Evolutionary conservation across 2,888 invertebrate species (phyloP).

Genomic region (Amphipoea lucens): DNA sequence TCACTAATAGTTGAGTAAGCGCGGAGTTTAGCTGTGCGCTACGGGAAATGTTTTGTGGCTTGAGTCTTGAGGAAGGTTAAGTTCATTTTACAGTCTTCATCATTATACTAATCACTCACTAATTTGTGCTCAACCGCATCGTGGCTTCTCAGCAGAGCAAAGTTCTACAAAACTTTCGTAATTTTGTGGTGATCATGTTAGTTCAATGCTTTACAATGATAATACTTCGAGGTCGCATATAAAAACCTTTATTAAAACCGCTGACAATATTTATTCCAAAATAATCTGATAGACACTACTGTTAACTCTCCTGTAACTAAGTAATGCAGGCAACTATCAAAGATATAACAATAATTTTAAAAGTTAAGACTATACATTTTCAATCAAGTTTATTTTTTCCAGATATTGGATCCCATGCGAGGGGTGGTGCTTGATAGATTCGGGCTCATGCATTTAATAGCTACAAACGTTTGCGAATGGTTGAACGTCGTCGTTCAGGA

Average conservation of each 20-base stretch:
- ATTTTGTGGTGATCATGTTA: constrained; percentile 16
- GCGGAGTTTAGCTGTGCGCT: constrained; percentile 14
- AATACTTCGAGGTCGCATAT: background rate
- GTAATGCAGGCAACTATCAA: background rate
- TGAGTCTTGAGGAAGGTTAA: constrained; percentile 32
- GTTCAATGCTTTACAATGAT: background rate
- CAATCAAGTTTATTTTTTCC: constrained; percentile 33
- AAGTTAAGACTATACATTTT: background rate
- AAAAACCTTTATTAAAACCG: background rate
- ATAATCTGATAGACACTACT: background rate
- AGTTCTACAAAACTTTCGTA: constrained; percentile 27
- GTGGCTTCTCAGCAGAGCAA: constrained; percentile 17
- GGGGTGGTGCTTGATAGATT: constrained; percentile 92
- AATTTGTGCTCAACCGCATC: constrained; percentile 50
- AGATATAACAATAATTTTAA: background rate
- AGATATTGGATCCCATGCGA: constrained; percentile 87
- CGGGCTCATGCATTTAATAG: constrained; percentile 98
- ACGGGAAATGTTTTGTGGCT: constrained; percentile 31
- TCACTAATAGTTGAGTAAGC: constrained; percentile 20
- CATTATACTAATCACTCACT: constrained; percentile 52
- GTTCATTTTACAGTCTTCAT: constrained; percentile 52
- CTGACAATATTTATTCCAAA: background rate
- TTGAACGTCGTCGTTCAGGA: constrained; percentile 96
- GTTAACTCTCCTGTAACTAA: background rate
- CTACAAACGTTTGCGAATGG: constrained; percentile 98